Conservation (phyloP, 2,113 vertebrate genomes). For the Donacobius atricapilla region DNA sequence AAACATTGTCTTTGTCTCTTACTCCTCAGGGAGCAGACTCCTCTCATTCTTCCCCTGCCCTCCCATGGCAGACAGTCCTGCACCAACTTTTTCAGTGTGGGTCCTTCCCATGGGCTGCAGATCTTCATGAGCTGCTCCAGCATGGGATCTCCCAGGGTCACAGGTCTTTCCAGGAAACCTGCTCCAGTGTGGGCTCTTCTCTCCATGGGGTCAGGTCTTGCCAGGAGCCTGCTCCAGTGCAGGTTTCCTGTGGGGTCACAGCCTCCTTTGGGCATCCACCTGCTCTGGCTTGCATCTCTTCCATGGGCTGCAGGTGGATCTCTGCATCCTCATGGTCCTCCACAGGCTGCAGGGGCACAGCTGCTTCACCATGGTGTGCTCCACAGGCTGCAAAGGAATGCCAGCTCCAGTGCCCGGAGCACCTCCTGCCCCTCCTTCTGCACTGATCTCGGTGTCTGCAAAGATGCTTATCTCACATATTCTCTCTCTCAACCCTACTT, state of each 20-base stretch:
- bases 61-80: not conserved
- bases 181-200: not conserved
- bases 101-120: not conserved
- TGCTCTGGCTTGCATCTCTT: not conserved
- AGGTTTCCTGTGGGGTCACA: not conserved
- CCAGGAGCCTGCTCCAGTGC: not conserved
- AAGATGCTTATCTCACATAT: not conserved
- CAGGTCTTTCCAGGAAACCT: not conserved
- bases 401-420: not conserved
- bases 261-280: rapidly evolving
- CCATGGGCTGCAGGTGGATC: rapidly evolving
- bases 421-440: not conserved
- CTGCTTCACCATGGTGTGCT: not conserved
- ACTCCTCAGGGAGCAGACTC: not conserved
- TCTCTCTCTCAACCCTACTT: not conserved
- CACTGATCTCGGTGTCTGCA: not conserved
- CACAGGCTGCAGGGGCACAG: not conserved
- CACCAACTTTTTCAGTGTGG: not conserved
- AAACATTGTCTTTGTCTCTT: not conserved
- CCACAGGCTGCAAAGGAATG: not conserved
- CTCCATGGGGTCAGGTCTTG: not conserved
- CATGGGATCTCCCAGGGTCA: rapidly evolving
- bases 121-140: not conserved
- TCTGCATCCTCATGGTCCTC: not conserved
- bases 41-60: not conserved